These are phyloP conservation scores for Chloroclystis v-ata DNA, from an alignment of 2,888 invertebrate species.

Conservation along the genomic window DNA sequence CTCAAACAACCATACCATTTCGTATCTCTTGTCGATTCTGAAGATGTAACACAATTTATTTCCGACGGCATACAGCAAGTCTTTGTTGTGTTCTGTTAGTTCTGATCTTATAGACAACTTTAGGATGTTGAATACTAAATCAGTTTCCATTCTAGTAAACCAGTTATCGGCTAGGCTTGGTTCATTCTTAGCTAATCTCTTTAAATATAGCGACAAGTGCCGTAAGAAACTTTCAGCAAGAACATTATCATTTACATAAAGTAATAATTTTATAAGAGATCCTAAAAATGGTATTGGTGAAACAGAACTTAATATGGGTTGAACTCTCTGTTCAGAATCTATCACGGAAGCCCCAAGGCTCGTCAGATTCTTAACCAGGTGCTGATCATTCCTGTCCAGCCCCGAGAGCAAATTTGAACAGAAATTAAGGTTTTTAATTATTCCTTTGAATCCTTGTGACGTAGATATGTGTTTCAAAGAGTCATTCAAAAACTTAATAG, in stretches of 20 bases:
- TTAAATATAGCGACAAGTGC: slow-evolving; percentile 61
- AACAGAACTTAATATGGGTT: slow-evolving; percentile 53
- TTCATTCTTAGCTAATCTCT: slow-evolving; percentile 46
- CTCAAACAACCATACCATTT: slow-evolving; percentile 77
- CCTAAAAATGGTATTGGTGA: slow-evolving; percentile 64
- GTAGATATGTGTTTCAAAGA: slow-evolving; percentile 51
- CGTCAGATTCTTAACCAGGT: slow-evolving; percentile 55
- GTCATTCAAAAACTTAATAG: slow-evolving; percentile 50
- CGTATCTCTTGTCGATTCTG: slow-evolving; percentile 76
- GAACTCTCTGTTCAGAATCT: slow-evolving; percentile 53
- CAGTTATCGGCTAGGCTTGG: slow-evolving; percentile 76
- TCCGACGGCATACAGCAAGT: slow-evolving; percentile 74
- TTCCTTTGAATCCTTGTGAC: slow-evolving; percentile 64
- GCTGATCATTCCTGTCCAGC: slow-evolving; percentile 51
- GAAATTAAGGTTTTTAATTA: slow-evolving; percentile 55
- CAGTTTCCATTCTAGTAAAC: slow-evolving; percentile 81
- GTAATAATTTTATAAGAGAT: slow-evolving; percentile 58
- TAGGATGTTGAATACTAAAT: slow-evolving; percentile 72
- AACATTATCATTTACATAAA: slow-evolving; percentile 47
- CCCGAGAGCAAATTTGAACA: slow-evolving; percentile 67
- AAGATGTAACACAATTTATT: slow-evolving; percentile 80
- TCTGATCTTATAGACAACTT: slow-evolving; percentile 56
- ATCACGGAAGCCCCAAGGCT: slow-evolving; percentile 53
- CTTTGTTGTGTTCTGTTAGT: slow-evolving; percentile 64
- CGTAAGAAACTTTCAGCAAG: slow-evolving; percentile 58